Percentiles rank a stretch among this genome's conserved stretches.
phyloP scores from a whole-genome alignment of 2,113 vertebrate genomes.

The Callionymus lyra region DNA sequence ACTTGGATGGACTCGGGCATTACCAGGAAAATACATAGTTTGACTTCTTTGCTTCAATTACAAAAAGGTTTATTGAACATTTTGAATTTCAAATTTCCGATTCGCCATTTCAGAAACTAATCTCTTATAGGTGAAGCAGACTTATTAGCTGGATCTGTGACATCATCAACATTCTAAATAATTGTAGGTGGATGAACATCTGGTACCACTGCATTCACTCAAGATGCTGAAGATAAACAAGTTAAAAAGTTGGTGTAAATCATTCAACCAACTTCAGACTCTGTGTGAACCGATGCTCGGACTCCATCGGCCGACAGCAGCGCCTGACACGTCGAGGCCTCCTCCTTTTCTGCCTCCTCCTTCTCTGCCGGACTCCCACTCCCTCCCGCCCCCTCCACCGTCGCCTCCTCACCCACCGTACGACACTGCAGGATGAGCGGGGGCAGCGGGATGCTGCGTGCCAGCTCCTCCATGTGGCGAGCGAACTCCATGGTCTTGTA shows the following conservation, averaged over 20 bases:
- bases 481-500: constrained; percentile 93
- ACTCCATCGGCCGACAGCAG: constrained; percentile 6
- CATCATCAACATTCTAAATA: too few relatives aligned
- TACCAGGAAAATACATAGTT: too few relatives aligned
- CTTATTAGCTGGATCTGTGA: too few relatives aligned
- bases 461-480: constrained; percentile 89
- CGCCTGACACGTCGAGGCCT: not conserved
- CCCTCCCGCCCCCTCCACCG: constrained; percentile 11
- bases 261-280: not conserved
- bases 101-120: too few relatives aligned
- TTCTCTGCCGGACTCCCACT: constrained; percentile 32
- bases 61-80: not conserved
- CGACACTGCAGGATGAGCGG: constrained; percentile 85
- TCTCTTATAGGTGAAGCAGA: too few relatives aligned
- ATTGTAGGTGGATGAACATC: too few relatives aligned
- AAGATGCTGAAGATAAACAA: too few relatives aligned
- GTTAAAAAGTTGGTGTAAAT: too few relatives aligned
- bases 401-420: constrained; percentile 64
- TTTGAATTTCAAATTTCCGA: not conserved
- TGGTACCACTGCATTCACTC: too few relatives aligned
- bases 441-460: constrained; percentile 86
- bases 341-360: not conserved
- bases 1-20: too few relatives aligned
- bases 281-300: constrained; percentile 8
- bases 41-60: too few relatives aligned